Percentiles rank a stretch among this genome's conserved stretches.
These are phyloP conservation scores for Styela plicata DNA, from an alignment of 23 tunicate species.

Conservation along the genomic window DNA sequence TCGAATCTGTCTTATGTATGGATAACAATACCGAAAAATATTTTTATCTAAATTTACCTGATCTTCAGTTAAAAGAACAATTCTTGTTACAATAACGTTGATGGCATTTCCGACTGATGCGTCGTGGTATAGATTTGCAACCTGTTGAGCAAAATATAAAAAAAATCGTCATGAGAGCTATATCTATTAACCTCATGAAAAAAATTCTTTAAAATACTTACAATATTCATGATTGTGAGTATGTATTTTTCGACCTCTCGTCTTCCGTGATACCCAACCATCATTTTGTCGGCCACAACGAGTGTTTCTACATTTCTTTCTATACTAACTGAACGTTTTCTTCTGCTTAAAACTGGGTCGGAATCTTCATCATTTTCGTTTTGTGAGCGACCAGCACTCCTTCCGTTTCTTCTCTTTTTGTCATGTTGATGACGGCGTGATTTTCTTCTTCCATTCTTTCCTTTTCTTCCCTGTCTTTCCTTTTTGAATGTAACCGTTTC, in stretches of 20 bases:
- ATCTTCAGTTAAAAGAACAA: conserved; percentile 88
- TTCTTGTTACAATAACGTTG: conserved; percentile 86
- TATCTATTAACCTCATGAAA: too few species aligned
- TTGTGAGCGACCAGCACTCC: conserved; percentile 53
- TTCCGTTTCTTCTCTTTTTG: background rate
- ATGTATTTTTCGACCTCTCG: conserved; percentile 88
- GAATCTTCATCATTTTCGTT: conserved; percentile 16
- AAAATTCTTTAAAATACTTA: conserved; percentile 38
- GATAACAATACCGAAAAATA: background rate
- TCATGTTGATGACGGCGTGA: conserved; percentile 47
- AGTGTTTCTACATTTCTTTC: conserved; percentile 91
- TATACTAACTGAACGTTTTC: conserved; percentile 54
- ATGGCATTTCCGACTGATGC: conserved; percentile 96
- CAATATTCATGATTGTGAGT: conserved; percentile 97
- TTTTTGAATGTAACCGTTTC: background rate
- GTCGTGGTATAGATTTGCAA: conserved; percentile 84
- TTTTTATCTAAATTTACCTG: conserved; percentile 43
- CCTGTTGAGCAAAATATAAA: conserved; percentile 29
- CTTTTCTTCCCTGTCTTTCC: background rate
- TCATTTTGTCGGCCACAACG: conserved; percentile 92
- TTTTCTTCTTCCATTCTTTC: conserved; percentile 1
- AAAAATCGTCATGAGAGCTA: too few species aligned
- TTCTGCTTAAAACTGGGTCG: conserved; percentile 19
- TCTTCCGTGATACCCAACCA: conserved; percentile 88
- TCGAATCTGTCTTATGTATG: background rate